A percentile compares a stretch with the other conserved stretches of the same genome.
phyloP scores from a whole-genome alignment of 2,113 vertebrate species.

The Tenrec ecaudatus region DNA sequence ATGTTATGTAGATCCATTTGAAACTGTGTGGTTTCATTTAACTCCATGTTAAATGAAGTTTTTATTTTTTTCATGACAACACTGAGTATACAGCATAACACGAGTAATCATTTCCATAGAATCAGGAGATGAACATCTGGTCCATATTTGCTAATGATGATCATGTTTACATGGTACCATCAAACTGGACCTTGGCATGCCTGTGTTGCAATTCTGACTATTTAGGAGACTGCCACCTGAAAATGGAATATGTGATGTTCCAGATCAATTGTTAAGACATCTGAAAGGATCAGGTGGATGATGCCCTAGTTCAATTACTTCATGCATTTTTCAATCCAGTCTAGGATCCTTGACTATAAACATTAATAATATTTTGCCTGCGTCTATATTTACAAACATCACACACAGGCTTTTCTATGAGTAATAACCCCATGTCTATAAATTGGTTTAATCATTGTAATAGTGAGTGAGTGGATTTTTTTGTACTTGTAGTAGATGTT shows the following conservation, averaged over 20 bases:
- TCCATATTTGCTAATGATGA: slow-evolving; percentile 53
- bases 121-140: slow-evolving; percentile 55
- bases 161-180: slow-evolving; percentile 50
- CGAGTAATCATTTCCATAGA: slow-evolving; percentile 63
- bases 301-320: background rate
- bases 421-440: slow-evolving; percentile 14
- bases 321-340: background rate
- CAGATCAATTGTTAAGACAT: slow-evolving; percentile 12
- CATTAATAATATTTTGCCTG: slow-evolving; percentile 18
- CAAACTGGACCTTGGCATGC: slow-evolving; percentile 24
- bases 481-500: background rate
- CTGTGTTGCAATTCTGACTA: slow-evolving; percentile 25
- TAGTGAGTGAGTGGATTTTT: slow-evolving; percentile 18
- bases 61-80: slow-evolving; percentile 32
- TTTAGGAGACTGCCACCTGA: slow-evolving; percentile 49
- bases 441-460: background rate
- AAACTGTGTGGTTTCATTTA: slow-evolving; percentile 63
- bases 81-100: slow-evolving; percentile 8
- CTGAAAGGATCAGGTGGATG: background rate
- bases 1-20: background rate
- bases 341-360: slow-evolving; percentile 20
- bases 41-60: slow-evolving; percentile 61
- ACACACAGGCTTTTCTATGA: background rate
- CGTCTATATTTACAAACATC: slow-evolving; percentile 2
- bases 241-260: slow-evolving; percentile 18